Base-by-base conservation (phyloP, 2,113 vertebrate species). In the Scatophagus argus region DNA sequence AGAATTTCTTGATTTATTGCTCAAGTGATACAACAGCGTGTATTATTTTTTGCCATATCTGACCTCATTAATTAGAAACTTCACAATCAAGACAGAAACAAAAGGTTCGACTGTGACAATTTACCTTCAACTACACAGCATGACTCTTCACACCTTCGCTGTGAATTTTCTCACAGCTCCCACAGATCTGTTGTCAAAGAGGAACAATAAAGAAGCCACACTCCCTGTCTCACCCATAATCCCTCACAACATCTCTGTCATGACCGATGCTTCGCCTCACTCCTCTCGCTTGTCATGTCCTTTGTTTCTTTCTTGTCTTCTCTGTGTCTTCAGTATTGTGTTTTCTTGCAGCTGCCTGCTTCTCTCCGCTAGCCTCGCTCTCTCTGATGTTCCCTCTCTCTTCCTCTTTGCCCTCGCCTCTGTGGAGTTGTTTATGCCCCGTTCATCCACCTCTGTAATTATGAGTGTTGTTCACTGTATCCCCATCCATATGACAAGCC, bases 361-460 rank as follows among this genome's bases (percentile, higher is more conserved):
- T 34, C 56, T 46, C 43, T n/a, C 11, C 27, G 13, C 41, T 54
- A 3, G 49, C n/a, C 29, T 59, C 31, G 32, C 65, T 51, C 52
- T 55, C 55, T 64, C 73, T 73, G 63, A 81, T 72, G 51, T 59
- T 39, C 64, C 56, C 70, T 58, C 29, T 41, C 55, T 61, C 29
- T 66, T 52, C 32, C 47, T 66, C 47, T 68, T 19, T 63, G 51
- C 31, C 62, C 56, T 79, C 38, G 16, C 61, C 66, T 69, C 63
- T 38, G 44, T 29, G 17, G 38, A 79, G 79, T 80, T 77, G 81
- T 90, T 89, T 82, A 77, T 67, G 62, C 66, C 71, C 69, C 6
- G 31, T 74, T 80, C 87, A 69, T 79, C 76, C 77, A 81, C 79
- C 73, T 84, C 64, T 83, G 74, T 82, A 88, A 88, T 88, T 82